Percentiles rank a stretch among this genome's conserved stretches.
Conservation (phyloP, 2,113 vertebrate genomes). For the Peromyscus maniculatus region DNA sequence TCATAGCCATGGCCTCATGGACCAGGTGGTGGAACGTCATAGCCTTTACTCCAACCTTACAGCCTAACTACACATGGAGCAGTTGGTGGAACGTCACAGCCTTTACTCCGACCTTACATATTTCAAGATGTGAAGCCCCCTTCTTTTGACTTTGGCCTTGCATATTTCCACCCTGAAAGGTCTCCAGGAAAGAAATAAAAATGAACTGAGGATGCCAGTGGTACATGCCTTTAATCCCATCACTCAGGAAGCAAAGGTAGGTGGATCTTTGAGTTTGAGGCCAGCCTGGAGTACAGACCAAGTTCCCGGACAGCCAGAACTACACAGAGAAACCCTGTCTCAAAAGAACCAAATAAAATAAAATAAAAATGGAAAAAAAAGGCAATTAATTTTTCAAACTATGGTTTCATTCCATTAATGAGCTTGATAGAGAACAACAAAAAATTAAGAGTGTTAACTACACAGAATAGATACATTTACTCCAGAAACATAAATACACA, state of each 20-base stretch:
- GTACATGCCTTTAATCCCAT: too few relatives aligned
- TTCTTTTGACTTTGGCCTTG: constrained; percentile 8
- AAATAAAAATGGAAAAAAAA: not conserved
- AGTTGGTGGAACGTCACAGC: not conserved
- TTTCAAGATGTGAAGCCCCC: not conserved
- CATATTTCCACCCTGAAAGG: not conserved
- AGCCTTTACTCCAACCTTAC: not conserved
- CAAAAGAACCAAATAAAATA: too few relatives aligned
- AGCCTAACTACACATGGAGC: not conserved
- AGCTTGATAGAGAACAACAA: not conserved
- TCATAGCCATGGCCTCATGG: not conserved
- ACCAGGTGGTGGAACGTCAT: not conserved
- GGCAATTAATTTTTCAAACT: constrained; percentile 21
- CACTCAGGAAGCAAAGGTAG: too few relatives aligned
- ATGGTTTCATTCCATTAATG: not conserved
- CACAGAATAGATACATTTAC: not conserved
- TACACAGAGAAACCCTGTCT: too few relatives aligned
- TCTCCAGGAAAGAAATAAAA: not conserved
- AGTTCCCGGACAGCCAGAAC: too few relatives aligned
- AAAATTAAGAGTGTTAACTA: not conserved
- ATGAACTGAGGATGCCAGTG: not conserved
- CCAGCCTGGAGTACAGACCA: too few relatives aligned
- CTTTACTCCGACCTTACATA: not conserved
- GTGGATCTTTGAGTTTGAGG: too few relatives aligned
- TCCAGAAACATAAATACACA: not conserved